Evolutionary conservation across 2,797 vertebrate species (phyloP).

Genomic region (Austrolebias charrua): DNA sequence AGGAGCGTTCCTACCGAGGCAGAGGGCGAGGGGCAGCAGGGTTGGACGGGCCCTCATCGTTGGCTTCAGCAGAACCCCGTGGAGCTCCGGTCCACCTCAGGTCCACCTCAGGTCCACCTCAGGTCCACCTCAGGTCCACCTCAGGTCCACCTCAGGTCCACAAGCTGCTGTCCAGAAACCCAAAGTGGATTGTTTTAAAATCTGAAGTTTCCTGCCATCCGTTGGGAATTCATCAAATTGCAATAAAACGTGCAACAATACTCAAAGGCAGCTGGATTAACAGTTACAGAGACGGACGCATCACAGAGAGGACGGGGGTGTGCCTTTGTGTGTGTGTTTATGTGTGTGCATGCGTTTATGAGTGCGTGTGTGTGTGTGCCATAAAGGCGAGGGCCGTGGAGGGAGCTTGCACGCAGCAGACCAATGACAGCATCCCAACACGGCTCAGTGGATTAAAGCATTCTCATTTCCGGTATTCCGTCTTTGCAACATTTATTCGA

Average conservation of each 20-base stretch:
- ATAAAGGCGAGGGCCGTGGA: slow-evolving; percentile 28
- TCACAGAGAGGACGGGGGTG: slow-evolving; percentile 49
- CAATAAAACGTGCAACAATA: slow-evolving; percentile 48
- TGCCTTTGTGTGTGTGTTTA: slow-evolving; percentile 36
- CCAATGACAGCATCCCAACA: slow-evolving; percentile 62
- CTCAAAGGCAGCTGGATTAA: slow-evolving; percentile 68
- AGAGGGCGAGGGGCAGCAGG: slow-evolving; percentile 66
- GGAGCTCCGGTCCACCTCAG: slow-evolving; percentile 47
- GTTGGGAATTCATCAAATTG: slow-evolving; percentile 60
- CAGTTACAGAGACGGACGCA: slow-evolving; percentile 47
- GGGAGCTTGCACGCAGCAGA: slow-evolving; percentile 49
- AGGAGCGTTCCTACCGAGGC: slow-evolving; percentile 65
- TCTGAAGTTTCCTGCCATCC: slow-evolving; percentile 36
- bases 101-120: slow-evolving; percentile 39
- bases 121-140: slow-evolving; percentile 34
- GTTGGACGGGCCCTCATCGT: slow-evolving; percentile 58
- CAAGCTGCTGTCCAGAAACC: slow-evolving; percentile 30
- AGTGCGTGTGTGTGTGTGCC: slow-evolving; percentile 15
- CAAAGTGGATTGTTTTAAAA: slow-evolving; percentile 46
- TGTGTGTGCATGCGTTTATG: slow-evolving; percentile 28
- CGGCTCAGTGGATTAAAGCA: slow-evolving; percentile 68
- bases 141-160: slow-evolving; percentile 7
- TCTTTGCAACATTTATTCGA: slow-evolving; percentile 66
- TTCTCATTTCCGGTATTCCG: slow-evolving; percentile 74
- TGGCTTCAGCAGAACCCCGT: slow-evolving; percentile 34